phyloP scores from a whole-genome alignment of 1,140 invertebrate species.

The Drosophila mojavensis region DNA sequence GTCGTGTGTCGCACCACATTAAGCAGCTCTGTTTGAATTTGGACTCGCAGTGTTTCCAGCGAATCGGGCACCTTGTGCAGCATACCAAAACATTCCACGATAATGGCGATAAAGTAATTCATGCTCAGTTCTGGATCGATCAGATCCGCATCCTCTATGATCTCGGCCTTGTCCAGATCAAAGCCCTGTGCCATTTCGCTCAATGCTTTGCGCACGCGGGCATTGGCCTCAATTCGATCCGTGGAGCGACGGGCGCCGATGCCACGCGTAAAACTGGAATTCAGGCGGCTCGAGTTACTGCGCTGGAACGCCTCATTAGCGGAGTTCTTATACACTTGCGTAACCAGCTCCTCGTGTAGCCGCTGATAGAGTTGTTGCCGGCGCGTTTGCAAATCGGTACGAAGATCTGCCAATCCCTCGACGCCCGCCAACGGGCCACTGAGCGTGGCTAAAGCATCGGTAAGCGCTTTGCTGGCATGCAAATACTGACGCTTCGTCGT shows the following conservation, averaged over 20 bases:
- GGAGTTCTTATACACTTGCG: constrained; percentile 90
- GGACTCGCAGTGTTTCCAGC: constrained; percentile 91
- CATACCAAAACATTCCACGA: constrained; percentile 94
- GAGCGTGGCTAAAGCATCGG: constrained; percentile 88
- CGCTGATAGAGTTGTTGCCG: constrained; percentile 90
- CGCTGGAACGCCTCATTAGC: constrained; percentile 87
- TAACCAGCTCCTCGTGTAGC: constrained; percentile 89
- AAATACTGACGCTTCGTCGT: constrained; percentile 92
- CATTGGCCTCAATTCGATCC: constrained; percentile 84
- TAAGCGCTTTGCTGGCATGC: constrained; percentile 92
- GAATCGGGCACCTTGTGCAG: constrained; percentile 93
- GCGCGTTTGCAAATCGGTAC: constrained; percentile 88
- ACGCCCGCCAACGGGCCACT: constrained; percentile 90
- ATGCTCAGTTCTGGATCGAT: constrained; percentile 89
- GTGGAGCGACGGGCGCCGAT: constrained; percentile 85
- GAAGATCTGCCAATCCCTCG: constrained; percentile 92
- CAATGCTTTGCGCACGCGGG: constrained; percentile 84
- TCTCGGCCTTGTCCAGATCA: constrained; percentile 80
- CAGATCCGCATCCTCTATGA: constrained; percentile 87
- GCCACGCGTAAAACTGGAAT: constrained; percentile 85
- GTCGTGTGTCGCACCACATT: constrained; percentile 91
- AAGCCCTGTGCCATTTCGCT: constrained; percentile 84
- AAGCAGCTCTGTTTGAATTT: constrained; percentile 92
- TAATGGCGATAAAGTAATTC: constrained; percentile 90
- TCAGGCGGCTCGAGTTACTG: constrained; percentile 86